A percentile compares a stretch with the other conserved stretches of the same genome.
Evolutionary conservation across 2,888 invertebrate genomes (phyloP).

Genomic region (Laothoe populi): DNA sequence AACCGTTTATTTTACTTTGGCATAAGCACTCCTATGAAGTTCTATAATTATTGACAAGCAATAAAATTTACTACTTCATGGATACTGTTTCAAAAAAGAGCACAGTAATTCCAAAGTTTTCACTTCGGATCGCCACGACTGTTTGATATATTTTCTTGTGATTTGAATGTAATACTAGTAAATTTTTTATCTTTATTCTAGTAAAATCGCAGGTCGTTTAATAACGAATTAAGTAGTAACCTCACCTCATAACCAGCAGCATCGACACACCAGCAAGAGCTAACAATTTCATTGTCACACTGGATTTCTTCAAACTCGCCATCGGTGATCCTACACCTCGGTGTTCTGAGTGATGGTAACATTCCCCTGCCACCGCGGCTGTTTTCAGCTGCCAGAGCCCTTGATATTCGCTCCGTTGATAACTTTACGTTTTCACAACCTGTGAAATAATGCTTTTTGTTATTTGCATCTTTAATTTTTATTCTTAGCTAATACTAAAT

Average conservation of each 20-base stretch:
- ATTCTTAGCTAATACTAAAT: no score
- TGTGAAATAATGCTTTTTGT: slow-evolving; percentile 36
- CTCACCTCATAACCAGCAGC: slow-evolving; percentile 89
- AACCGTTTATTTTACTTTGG: no score
- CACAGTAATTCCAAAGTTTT: no score
- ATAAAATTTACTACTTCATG: no score
- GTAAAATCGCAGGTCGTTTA: background rate
- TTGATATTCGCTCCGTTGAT: slow-evolving; percentile 74
- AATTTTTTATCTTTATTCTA: no score
- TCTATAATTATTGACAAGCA: no score
- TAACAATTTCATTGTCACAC: slow-evolving; percentile 89
- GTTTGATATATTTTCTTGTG: no score
- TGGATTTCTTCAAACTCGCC: slow-evolving; percentile 92
- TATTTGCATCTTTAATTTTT: no score
- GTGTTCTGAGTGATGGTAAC: slow-evolving; percentile 87
- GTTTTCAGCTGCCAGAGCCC: slow-evolving; percentile 75
- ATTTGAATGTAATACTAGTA: no score
- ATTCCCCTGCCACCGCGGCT: slow-evolving; percentile 86
- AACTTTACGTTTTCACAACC: slow-evolving; percentile 77
- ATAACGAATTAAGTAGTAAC: background rate
- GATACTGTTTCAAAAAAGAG: no score
- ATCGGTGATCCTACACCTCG: slow-evolving; percentile 88
- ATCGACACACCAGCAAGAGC: slow-evolving; percentile 94
- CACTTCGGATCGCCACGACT: no score
- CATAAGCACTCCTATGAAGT: no score